Percentiles rank a stretch among this genome's conserved stretches.
These are phyloP conservation scores for Formicarius rufipectus DNA, from an alignment of 2,113 vertebrate genomes.

Conservation along the genomic window DNA sequence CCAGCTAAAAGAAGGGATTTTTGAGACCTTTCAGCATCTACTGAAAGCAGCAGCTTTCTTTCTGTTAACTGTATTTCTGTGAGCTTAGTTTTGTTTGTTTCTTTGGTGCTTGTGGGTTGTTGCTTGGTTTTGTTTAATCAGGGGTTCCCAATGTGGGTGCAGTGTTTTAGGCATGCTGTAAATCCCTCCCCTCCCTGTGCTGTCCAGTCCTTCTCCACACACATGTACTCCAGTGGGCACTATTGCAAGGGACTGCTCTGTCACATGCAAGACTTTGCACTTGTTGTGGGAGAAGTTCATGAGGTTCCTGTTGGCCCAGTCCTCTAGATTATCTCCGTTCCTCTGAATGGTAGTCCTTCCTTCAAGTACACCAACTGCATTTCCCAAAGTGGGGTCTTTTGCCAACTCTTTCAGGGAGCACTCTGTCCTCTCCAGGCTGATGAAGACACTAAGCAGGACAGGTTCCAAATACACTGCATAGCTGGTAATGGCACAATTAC, in stretches of 20 bases:
- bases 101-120: not conserved
- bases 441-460: not conserved
- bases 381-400: not conserved
- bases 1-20: not conserved
- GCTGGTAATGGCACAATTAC: not conserved
- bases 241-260: rapidly evolving
- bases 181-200: not conserved
- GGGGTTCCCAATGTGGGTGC: not conserved
- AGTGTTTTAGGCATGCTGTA: not conserved
- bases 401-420: rapidly evolving
- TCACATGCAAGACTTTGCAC: not conserved
- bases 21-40: not conserved
- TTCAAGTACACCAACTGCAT: not conserved
- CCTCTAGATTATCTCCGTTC: not conserved
- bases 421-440: not conserved
- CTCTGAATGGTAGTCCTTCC: not conserved
- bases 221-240: not conserved
- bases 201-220: not conserved
- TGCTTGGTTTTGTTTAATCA: not conserved
- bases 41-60: not conserved
- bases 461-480: not conserved
- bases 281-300: not conserved
- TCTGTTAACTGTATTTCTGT: not conserved
- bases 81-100: not conserved
- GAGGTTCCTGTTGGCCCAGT: not conserved